A percentile compares a stretch with the other conserved stretches of the same genome.
Evolutionary conservation across 1,140 invertebrate genomes (phyloP).

Genomic region (Leptopilina boulardi): DNA sequence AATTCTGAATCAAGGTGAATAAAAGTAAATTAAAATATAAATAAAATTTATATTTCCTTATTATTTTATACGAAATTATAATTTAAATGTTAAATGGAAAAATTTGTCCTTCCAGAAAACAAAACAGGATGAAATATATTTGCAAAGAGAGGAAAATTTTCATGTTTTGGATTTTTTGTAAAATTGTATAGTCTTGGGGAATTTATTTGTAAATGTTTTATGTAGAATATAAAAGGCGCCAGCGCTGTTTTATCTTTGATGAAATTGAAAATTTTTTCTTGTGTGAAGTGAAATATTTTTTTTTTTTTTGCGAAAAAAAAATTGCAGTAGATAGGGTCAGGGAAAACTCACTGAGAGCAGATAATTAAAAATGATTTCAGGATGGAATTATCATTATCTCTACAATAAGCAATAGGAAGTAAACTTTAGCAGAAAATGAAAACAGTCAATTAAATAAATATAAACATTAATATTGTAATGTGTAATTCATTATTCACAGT

Average conservation of each 20-base stretch:
- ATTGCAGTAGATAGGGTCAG: neutral
- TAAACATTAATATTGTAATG: neutral
- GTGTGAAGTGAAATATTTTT: neutral
- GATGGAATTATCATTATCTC: neutral
- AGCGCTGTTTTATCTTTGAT: constrained; percentile 1
- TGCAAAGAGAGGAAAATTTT: constrained; percentile 14
- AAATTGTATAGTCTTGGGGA: neutral
- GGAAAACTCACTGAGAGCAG: neutral
- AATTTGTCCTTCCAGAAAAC: constrained; percentile 11
- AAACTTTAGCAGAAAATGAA: neutral
- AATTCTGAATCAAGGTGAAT: neutral
- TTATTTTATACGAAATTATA: neutral
- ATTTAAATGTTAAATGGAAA: neutral
- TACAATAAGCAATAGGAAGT: neutral
- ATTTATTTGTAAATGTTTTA: neutral
- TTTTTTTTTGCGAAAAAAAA: neutral
- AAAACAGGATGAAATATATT: constrained; percentile 18
- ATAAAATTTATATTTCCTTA: neutral
- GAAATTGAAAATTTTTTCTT: constrained; percentile 2
- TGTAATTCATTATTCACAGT: neutral
- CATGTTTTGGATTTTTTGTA: neutral
- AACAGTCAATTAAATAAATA: constrained; percentile 18
- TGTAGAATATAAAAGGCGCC: constrained; percentile 7
- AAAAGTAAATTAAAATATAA: neutral
- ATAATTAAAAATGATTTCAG: neutral